Evolutionary conservation across 2,113 vertebrate species (phyloP), one percentile per base, ranked within the genome.

Genomic region (Osmerus mordax): DNA sequence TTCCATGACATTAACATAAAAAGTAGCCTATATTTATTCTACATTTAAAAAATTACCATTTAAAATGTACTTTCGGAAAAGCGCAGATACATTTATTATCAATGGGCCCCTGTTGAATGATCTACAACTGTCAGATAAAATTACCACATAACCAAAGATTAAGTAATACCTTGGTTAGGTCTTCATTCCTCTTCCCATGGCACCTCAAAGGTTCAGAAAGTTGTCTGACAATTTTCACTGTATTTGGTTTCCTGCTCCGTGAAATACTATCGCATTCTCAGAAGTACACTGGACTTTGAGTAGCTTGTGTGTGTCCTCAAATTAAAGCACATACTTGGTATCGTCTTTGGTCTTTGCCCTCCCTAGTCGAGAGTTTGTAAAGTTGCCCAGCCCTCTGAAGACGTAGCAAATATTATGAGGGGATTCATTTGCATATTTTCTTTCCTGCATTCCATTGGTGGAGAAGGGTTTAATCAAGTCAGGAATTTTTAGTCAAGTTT

Each of bases 161-260:
- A 16, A 67, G 66, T 5, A 59, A 78, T 90, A 90, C 89, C 88
- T 87, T 75, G 78, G 74, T 82, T 84, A 85, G 51, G 79, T 85
- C 84, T 83, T 85, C 82, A 86, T 81, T 73, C 69, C 70, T 58
- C 83, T 75, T 72, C 23, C 81, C 78, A 83, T 88, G 76, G 58
- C 70, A 78, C 65, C 69, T 55, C 58, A 65, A 71, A 69, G 73
- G 56, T 68, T 76, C 67, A 78, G 75, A 88, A 81, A 82, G 12
- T 19, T 84, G 78, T 84, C 82, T 78, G 81, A 61, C 60, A 72
- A 78, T 74, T 36, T 60, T 53, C 36, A 65, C 60, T 72, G 25
- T 78, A 70, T 67, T 32, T 15, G n/a, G 41, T n/a, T 19, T 76
- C 61, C 65, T 74, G 67, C 64, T 61, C 53, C 25, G 28, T 25